Evolutionary conservation across 2,888 invertebrate genomes (phyloP).

Genomic region (Heliconius hortense): DNA sequence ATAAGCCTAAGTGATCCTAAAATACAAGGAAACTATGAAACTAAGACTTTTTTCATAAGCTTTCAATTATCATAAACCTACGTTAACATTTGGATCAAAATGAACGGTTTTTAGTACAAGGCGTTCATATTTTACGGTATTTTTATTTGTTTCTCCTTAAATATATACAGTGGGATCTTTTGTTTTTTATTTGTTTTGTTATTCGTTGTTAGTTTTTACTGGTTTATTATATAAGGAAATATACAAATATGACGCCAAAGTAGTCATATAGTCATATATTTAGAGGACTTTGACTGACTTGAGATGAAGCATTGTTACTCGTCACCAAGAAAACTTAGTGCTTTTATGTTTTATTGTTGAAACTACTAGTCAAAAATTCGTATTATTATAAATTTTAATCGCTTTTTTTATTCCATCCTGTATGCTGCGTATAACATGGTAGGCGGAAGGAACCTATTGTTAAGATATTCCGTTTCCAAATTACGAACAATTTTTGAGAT

Average conservation of each 20-base stretch:
- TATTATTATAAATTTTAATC: too few relatives aligned
- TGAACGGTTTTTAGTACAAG: slow-evolving; percentile 24
- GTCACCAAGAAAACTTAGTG: neutral
- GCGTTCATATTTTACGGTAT: slow-evolving; percentile 24
- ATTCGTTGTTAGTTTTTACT: neutral
- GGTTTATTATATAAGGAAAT: neutral
- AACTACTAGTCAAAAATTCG: too few relatives aligned
- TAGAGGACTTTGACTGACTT: neutral
- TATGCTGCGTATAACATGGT: too few relatives aligned
- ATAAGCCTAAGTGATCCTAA: slow-evolving; percentile 5
- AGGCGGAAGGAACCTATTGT: too few relatives aligned
- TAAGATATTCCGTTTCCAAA: too few relatives aligned
- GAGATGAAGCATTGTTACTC: neutral
- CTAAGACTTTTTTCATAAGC: slow-evolving; percentile 14
- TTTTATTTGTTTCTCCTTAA: slow-evolving; percentile 26
- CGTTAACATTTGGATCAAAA: slow-evolving; percentile 16
- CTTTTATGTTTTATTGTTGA: too few relatives aligned
- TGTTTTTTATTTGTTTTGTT: slow-evolving; percentile 7
- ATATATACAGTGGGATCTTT: neutral
- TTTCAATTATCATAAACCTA: slow-evolving; percentile 22
- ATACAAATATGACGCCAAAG: neutral
- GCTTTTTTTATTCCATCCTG: too few relatives aligned
- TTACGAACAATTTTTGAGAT: too few relatives aligned
- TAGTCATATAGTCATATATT: neutral
- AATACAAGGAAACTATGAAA: slow-evolving; percentile 20